phyloP scores from a whole-genome alignment of 1,140 invertebrate species.

The Rhyzopertha dominica region DNA sequence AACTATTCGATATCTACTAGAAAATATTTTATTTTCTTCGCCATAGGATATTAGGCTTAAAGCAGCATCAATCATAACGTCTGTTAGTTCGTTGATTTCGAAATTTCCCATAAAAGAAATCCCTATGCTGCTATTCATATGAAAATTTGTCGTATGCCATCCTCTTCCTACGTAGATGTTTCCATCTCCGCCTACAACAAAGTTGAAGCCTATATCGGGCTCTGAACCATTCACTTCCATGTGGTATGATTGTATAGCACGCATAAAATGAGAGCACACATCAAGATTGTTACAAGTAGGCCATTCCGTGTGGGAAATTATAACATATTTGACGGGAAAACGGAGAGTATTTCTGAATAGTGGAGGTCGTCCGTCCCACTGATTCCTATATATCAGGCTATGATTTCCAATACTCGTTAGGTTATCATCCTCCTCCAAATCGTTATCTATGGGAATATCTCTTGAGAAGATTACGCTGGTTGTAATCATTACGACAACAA shows the following conservation, averaged over 20 bases:
- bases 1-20: constrained; percentile 42
- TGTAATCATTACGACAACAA: no score
- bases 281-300: constrained; percentile 31
- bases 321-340: constrained; percentile 42
- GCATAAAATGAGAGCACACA: constrained; percentile 43
- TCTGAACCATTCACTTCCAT: constrained; percentile 36
- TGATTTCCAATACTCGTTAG: no score
- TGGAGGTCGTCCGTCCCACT: constrained; percentile 22
- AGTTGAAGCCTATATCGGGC: constrained; percentile 57
- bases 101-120: constrained; percentile 50
- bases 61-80: constrained; percentile 41
- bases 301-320: constrained; percentile 47
- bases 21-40: constrained; percentile 35
- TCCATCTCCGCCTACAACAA: constrained; percentile 63
- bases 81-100: constrained; percentile 35
- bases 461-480: no score
- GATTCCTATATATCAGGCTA: no score
- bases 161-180: constrained; percentile 59
- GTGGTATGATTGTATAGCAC: constrained; percentile 42
- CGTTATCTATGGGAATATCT: no score
- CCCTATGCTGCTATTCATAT: constrained; percentile 46
- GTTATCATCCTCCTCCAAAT: no score
- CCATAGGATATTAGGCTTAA: constrained; percentile 40
- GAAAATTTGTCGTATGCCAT: constrained; percentile 53
- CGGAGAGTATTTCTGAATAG: constrained; percentile 17